These are phyloP conservation scores for Apis dorsata DNA, from an alignment of 1,140 invertebrate genomes.

Conservation along the genomic window DNA sequence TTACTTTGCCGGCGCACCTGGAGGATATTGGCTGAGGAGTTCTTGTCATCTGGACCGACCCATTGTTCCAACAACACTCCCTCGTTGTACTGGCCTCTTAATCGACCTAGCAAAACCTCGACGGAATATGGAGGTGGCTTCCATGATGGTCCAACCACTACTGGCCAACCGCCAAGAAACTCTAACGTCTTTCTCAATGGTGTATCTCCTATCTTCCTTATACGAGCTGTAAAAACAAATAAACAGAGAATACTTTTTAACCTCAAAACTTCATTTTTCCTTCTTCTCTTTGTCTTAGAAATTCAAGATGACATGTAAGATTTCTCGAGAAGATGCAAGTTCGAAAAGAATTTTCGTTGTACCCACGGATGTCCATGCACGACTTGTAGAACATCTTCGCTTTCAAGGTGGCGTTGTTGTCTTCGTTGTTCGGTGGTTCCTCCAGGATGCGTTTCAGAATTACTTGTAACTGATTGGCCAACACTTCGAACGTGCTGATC, in stretches of 20 bases:
- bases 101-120: conserved; percentile 84
- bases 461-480: conserved; percentile 92
- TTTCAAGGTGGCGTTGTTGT: conserved; percentile 88
- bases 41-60: conserved; percentile 92
- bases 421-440: conserved; percentile 83
- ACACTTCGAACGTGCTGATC: conserved; percentile 93
- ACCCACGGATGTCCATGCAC: conserved; percentile 93
- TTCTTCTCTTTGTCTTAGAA: neutral
- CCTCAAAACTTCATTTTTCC: neutral
- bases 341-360: conserved; percentile 60
- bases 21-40: conserved; percentile 91
- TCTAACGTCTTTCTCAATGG: conserved; percentile 83
- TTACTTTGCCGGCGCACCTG: conserved; percentile 84
- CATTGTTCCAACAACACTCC: conserved; percentile 89
- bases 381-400: conserved; percentile 92
- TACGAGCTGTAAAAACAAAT: conserved; percentile 82
- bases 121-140: conserved; percentile 80
- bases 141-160: conserved; percentile 84
- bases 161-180: conserved; percentile 89
- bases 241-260: neutral
- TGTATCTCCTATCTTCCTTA: conserved; percentile 84
- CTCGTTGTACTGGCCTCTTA: conserved; percentile 87
- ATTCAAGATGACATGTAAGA: neutral
- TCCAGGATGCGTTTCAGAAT: conserved; percentile 90
- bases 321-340: neutral